A percentile compares a stretch with the other conserved stretches of the same genome.
phyloP scores from a whole-genome alignment of 2,888 invertebrate species.

The Philereme transversata region DNA sequence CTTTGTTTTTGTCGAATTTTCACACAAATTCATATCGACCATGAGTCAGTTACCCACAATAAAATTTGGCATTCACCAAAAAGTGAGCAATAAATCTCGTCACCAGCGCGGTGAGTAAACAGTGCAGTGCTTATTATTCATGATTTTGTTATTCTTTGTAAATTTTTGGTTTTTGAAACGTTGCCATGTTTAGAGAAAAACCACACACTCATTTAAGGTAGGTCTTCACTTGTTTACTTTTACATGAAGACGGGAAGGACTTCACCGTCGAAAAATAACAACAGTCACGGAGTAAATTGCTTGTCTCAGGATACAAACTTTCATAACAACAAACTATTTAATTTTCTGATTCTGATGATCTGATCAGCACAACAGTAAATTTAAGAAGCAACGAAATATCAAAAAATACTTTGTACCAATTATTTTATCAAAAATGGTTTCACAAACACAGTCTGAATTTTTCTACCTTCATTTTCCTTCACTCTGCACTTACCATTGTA shows the following conservation, averaged over 20 bases:
- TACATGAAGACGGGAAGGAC: too few species aligned
- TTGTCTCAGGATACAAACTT: neutral
- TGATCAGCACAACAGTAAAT: neutral
- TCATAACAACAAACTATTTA: neutral
- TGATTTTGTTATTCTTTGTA: slow-evolving; percentile 18
- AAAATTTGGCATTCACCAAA: slow-evolving; percentile 85
- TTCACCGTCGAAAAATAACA: too few species aligned
- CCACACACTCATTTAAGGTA: neutral
- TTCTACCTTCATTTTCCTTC: neutral
- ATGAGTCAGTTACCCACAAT: slow-evolving; percentile 87
- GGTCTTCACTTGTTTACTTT: too few species aligned
- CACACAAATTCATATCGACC: slow-evolving; percentile 54
- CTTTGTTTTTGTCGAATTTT: slow-evolving; percentile 34
- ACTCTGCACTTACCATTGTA: neutral
- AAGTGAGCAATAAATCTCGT: slow-evolving; percentile 79
- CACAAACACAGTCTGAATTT: neutral
- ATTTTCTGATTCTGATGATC: too few species aligned
- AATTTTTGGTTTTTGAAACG: slow-evolving; percentile 6
- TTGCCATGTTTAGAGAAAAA: slow-evolving; percentile 1
- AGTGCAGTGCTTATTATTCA: slow-evolving; percentile 71
- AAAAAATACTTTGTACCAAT: neutral
- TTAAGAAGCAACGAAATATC: neutral
- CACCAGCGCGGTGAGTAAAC: slow-evolving; percentile 79
- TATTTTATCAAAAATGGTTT: neutral
- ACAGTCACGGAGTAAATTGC: too few species aligned